These are phyloP conservation scores for Micrastur ruficollis DNA, from an alignment of 2,797 vertebrate species.

Conservation along the genomic window DNA sequence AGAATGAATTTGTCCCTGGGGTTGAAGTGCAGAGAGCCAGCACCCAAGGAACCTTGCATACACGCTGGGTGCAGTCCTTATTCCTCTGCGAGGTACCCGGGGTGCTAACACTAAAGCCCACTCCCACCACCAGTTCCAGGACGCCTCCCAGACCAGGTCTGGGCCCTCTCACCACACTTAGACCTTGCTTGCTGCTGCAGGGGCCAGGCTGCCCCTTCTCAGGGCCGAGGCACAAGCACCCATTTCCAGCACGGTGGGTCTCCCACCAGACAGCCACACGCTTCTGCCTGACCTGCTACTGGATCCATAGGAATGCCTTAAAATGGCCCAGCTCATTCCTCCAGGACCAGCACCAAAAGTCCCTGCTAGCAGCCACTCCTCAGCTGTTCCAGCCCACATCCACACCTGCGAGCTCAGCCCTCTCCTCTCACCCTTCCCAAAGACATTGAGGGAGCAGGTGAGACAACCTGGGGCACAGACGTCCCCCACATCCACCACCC, in stretches of 20 bases:
- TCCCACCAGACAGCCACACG: not conserved
- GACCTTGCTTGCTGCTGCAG: not conserved
- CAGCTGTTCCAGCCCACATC: not conserved
- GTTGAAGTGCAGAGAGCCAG: not conserved
- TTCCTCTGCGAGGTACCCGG: not conserved
- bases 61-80: not conserved
- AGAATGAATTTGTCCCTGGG: not conserved
- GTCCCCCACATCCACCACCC: not conserved
- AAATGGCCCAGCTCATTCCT: not conserved
- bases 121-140: not conserved
- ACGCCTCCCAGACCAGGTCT: rapidly evolving
- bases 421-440: not conserved
- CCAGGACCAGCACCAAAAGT: not conserved
- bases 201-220: not conserved
- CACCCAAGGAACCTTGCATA: not conserved
- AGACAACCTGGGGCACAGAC: not conserved
- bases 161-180: not conserved
- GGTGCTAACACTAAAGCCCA: not conserved
- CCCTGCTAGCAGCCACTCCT: not conserved
- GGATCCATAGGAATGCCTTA: not conserved
- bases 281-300: not conserved
- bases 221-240: not conserved
- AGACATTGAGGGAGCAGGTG: not conserved
- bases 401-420: rapidly evolving
- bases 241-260: not conserved